Evolutionary conservation across 2,113 vertebrate species (phyloP), one percentile per base, ranked within the genome.

Genomic region (Mystacornis crossleyi): DNA sequence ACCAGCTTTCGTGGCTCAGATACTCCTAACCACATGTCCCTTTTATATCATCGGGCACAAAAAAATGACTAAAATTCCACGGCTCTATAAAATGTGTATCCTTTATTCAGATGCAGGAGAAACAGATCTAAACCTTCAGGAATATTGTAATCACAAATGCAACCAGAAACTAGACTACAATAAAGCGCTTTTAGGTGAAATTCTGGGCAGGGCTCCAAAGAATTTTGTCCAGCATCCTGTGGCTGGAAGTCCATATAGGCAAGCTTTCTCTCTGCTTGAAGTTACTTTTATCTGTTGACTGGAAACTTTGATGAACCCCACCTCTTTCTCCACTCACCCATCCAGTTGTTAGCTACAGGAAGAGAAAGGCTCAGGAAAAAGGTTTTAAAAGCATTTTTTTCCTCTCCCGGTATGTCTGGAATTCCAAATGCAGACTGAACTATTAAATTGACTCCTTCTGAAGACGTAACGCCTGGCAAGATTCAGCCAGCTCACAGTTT

Each of bases 401-500:
- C 18, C 28, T 79, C 38, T 89, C 96, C 91, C 25, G 73, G 95
- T 94, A 97, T 96, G 93, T 93, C 92, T 97, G 96, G 96, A 97
- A 97, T 97, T 96, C 69, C 84, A 89, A 86, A 91, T 61, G 71
- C 81, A 95, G 94, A 92, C 93, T 83, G 75, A 93, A 81, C 92
- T 81, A 81, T 14, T 87, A 91, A 93, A 96, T 72, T 72, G 73
- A 86, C 55, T 70, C 58, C 53, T 94, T 94, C 43, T 86, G 36
- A 84, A 83, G 57, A 24, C 86, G 69, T 12, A 85, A 72, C 0
- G 45, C 25, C 33, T 70, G 74, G 72, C 34, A 34, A 89, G 51
- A 92, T 53, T 86, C 17, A 6, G 66, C 14, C 72, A 89, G 64
- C 14, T 72, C 47, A 88, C 12, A 69, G 31, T 43, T 89, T 72